Evolutionary conservation across 2,797 vertebrate species (phyloP).

Genomic region (Potorous gilbertii): DNA sequence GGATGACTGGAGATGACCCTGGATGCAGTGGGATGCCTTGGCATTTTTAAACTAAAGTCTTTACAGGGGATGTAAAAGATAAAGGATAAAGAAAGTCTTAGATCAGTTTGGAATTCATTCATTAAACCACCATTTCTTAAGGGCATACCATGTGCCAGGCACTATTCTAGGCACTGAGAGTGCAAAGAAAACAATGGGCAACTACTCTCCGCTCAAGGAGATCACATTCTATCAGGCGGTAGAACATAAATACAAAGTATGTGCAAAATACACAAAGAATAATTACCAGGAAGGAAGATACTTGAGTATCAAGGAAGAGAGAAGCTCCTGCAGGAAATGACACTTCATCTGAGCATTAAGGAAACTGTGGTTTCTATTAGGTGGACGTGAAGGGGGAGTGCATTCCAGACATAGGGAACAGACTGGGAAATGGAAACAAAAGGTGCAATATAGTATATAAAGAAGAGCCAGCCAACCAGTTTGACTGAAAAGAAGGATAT

Average conservation of each 20-base stretch:
- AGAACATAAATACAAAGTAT: not conserved
- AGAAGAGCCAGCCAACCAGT: not conserved
- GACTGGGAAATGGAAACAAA: not conserved
- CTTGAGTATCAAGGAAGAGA: not conserved
- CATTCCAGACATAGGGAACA: not conserved
- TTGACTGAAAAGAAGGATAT: not conserved
- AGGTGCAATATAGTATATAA: not conserved
- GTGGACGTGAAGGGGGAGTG: not conserved
- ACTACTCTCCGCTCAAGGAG: not conserved
- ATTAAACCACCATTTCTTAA: not conserved
- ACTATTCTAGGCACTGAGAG: not conserved
- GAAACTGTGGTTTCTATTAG: not conserved
- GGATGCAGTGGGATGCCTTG: too few relatives aligned
- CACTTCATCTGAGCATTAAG: not conserved
- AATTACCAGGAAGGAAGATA: not conserved
- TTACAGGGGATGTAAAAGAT: not conserved
- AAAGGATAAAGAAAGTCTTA: not conserved
- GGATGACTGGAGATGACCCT: too few relatives aligned
- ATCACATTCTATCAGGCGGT: not conserved
- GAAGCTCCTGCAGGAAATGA: not conserved
- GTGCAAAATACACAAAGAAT: not conserved
- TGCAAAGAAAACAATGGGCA: not conserved
- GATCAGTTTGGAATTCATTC: not conserved
- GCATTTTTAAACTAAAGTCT: too few relatives aligned
- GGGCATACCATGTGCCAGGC: not conserved